A percentile compares a stretch with the other conserved stretches of the same genome.
Conservation (phyloP, 2,888 invertebrate species). For the Timema podura region DNA sequence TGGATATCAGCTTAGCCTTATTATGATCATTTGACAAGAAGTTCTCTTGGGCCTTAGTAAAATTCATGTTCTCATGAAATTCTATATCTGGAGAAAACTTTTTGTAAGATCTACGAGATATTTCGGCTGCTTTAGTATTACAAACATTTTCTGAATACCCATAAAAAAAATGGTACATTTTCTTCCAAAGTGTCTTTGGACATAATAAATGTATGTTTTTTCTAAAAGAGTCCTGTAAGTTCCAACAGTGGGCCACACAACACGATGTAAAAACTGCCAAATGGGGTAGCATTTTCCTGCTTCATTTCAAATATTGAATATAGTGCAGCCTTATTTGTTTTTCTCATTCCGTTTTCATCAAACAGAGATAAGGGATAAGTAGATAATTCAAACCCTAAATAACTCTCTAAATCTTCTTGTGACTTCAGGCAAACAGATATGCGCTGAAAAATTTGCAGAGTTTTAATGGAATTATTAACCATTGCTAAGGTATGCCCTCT, state of each 20-base stretch:
- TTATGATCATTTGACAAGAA: background rate
- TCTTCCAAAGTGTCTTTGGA: background rate
- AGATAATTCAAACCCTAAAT: background rate
- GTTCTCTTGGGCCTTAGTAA: background rate
- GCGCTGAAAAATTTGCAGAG: background rate
- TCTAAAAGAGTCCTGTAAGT: background rate
- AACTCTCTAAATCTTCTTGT: background rate
- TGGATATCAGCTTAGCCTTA: background rate
- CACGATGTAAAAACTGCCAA: background rate
- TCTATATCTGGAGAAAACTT: background rate
- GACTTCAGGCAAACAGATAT: background rate
- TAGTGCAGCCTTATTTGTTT: background rate
- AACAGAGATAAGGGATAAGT: background rate
- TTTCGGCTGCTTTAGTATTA: background rate
- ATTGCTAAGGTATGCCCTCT: background rate
- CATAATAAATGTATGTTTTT: background rate
- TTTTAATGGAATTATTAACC: background rate
- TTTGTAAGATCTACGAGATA: background rate
- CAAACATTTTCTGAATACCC: background rate
- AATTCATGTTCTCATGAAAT: background rate
- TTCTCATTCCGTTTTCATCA: background rate
- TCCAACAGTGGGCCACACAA: background rate
- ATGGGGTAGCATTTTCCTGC: background rate
- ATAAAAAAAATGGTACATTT: background rate
- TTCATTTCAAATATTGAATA: background rate